Evolutionary conservation across 2,888 invertebrate species (phyloP).

Genomic region (Idaea aversata): DNA sequence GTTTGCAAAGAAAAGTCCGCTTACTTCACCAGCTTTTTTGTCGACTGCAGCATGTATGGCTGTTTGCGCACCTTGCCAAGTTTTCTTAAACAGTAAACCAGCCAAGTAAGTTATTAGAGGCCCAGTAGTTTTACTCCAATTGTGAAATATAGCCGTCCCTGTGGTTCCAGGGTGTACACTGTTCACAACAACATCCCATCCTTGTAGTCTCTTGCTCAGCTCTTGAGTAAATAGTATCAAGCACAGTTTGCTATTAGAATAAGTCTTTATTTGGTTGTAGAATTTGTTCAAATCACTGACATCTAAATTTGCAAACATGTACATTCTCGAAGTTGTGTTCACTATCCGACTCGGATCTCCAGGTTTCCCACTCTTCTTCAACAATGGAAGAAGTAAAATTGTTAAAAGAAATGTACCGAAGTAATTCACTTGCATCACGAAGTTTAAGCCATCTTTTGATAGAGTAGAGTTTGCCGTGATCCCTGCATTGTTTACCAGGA

Average conservation of each 20-base stretch:
- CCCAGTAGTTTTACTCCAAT: conserved; percentile 58
- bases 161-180: conserved; percentile 91
- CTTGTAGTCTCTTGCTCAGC: conserved; percentile 81
- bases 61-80: conserved; percentile 88
- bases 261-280: conserved; percentile 59
- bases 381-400: conserved; percentile 88
- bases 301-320: conserved; percentile 82
- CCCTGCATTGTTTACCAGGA: conserved; percentile 93
- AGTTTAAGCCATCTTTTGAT: conserved; percentile 89
- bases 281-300: conserved; percentile 82
- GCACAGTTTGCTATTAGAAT: conserved; percentile 84
- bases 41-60: conserved; percentile 84
- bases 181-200: conserved; percentile 86
- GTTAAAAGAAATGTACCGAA: conserved; percentile 95
- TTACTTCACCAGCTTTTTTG: conserved; percentile 81
- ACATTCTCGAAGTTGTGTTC: conserved; percentile 86
- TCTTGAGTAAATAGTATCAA: conserved; percentile 85
- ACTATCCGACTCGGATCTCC: conserved; percentile 85
- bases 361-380: conserved; percentile 76
- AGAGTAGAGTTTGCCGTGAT: conserved; percentile 72
- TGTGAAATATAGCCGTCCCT: conserved; percentile 85
- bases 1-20: conserved; percentile 87
- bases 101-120: conserved; percentile 73
- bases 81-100: conserved; percentile 81
- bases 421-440: conserved; percentile 94